Base-by-base conservation (phyloP, 2,113 vertebrate species). In the Pseudorectes ferrugineus region DNA sequence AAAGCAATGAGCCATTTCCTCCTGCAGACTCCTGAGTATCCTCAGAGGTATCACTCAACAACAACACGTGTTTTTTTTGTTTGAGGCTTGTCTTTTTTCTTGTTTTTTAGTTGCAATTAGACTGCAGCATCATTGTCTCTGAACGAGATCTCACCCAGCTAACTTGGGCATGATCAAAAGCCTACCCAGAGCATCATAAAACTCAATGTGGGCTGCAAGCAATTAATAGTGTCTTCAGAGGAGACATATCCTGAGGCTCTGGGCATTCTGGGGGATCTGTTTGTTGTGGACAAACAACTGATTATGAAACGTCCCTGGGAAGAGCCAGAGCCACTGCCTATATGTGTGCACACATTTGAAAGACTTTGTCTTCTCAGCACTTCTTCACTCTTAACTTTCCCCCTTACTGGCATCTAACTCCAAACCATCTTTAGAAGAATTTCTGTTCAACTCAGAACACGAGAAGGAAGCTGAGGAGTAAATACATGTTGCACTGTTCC, bases 151-250 rank as follows among this genome's bases (percentile, higher is more conserved):
- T 65, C 45, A 79, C 38, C 35, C 17, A 65, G n/a, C 31, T 68
- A 23, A 78, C 29, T 82, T 24, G 38, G 40, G 45, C 70, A 91
- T 2, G 59, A 76, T 79, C 71, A 93, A 92, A 95, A 93, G 45
- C 45, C 67, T 43, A 57, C 20, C 8, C 71, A 92, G 66, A 79
- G 29, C 25, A 78, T 28, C 65, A 58, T 23, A 62, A 49, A 89
- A 74, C 33, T 79, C 40, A 35, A 57, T 31, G 52, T 2, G 38
- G 35, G 45, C 71, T 92, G 89, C 59, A 88, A 94, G 38, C 55
- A 95, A 90, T 94, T 92, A 92, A 51, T 3, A 43, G 21, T 5
- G 26, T 88, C 76, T 86, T 93, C 61, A 80, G 51, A 91, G 72
- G 1, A 92, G 67, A 93, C 68, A 14, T 23, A 86, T 23, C 94